Conservation (phyloP, 2,797 vertebrate genomes). For the Clamator glandarius region DNA sequence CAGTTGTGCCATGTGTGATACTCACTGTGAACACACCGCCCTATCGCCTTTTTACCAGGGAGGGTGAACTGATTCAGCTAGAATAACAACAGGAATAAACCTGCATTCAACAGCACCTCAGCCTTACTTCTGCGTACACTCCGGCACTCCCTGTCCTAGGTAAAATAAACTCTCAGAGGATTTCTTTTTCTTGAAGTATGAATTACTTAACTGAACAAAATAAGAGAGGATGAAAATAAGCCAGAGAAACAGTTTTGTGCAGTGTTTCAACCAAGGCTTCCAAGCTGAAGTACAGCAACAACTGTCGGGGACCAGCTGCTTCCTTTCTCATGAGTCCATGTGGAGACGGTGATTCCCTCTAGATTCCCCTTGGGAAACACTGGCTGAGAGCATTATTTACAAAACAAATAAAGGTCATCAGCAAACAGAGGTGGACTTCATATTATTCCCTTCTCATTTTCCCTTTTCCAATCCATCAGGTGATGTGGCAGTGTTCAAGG, state of each 20-base stretch:
- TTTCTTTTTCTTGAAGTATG: not conserved
- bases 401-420: slow-evolving; percentile 11
- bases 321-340: not conserved
- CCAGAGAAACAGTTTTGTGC: not conserved
- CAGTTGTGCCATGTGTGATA: not conserved
- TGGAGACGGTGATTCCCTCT: not conserved
- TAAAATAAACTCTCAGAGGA: not conserved
- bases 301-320: slow-evolving; percentile 16
- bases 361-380: not conserved
- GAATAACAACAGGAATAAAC: slow-evolving; percentile 49
- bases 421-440: not conserved
- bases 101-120: not conserved
- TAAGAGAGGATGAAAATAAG: not conserved
- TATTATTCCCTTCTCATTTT: not conserved
- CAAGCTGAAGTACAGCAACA: not conserved
- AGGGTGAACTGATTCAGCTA: slow-evolving; percentile 18
- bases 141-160: not conserved
- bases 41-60: not conserved
- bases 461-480: not conserved
- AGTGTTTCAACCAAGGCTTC: not conserved
- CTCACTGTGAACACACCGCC: not conserved
- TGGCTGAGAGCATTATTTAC: not conserved
- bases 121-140: not conserved
- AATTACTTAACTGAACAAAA: not conserved
- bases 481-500: fast-evolving